phyloP scores from a whole-genome alignment of 2,888 invertebrate species.

The Ormia ochracea region DNA sequence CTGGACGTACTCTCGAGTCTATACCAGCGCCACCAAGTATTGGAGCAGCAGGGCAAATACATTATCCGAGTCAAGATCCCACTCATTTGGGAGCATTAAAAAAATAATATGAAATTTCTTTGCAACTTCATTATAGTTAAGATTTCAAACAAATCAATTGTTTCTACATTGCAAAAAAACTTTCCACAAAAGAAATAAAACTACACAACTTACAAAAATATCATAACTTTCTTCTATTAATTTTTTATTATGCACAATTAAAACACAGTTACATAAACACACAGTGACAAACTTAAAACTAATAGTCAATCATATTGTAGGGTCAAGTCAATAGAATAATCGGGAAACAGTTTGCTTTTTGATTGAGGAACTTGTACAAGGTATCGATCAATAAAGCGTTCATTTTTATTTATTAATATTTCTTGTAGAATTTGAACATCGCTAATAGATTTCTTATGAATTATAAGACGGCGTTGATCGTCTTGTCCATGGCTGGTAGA shows the following conservation, averaged over 20 bases:
- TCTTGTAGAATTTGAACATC: conserved; percentile 69
- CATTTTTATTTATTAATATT: conserved; percentile 70
- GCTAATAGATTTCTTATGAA: conserved; percentile 71
- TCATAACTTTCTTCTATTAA: background rate
- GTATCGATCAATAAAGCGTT: conserved; percentile 71
- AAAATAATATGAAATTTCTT: conserved; percentile 65
- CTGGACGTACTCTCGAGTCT: conserved; percentile 65
- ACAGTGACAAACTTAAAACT: background rate
- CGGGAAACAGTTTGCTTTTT: conserved; percentile 71
- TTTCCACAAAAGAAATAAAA: background rate
- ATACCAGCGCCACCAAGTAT: conserved; percentile 77
- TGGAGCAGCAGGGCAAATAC: conserved; percentile 80
- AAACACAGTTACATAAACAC: conserved; percentile 11
- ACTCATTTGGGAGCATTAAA: conserved; percentile 87
- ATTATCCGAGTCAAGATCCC: conserved; percentile 99
- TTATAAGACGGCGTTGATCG: conserved; percentile 73
- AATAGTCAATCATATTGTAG: conserved; percentile 44
- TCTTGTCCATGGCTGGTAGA: conserved; percentile 79
- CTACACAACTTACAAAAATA: background rate
- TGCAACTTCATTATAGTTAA: conserved; percentile 27
- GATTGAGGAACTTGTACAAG: conserved; percentile 73
- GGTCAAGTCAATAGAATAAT: conserved; percentile 68
- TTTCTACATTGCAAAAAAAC: conserved; percentile 20
- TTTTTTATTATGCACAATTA: conserved; percentile 11
- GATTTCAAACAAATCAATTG: background rate